These are phyloP conservation scores for Ictalurus punctatus DNA, from an alignment of 2,113 vertebrate species.

Conservation along the genomic window DNA sequence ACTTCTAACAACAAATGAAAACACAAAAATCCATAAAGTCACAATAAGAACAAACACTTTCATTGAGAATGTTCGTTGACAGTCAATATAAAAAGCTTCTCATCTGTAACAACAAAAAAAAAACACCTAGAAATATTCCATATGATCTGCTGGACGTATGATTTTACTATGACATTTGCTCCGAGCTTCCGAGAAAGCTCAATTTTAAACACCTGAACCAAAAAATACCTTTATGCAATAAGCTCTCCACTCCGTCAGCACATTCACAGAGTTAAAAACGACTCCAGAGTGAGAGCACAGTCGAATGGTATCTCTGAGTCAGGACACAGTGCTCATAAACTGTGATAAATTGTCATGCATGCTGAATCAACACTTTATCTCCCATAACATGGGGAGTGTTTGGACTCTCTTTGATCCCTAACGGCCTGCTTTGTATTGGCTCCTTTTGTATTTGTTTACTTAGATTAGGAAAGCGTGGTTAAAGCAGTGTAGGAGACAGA, in stretches of 20 bases:
- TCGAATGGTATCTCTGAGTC: neutral
- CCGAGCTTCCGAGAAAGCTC: neutral
- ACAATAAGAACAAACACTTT: neutral
- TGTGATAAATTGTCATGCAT: neutral
- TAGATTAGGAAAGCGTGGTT: neutral
- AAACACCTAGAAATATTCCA: neutral
- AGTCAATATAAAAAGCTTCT: neutral
- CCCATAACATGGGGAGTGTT: neutral
- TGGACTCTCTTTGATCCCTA: constrained; percentile 20
- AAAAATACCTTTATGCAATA: neutral
- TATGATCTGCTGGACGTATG: neutral
- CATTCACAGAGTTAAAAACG: neutral
- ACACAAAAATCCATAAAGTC: neutral
- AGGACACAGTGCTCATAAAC: neutral
- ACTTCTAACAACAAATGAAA: neutral
- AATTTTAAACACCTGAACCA: neutral
- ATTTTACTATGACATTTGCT: neutral
- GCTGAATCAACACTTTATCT: constrained; percentile 27
- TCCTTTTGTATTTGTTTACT: constrained; percentile 8
- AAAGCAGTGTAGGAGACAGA: neutral
- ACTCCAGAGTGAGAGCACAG: neutral
- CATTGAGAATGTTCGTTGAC: neutral
- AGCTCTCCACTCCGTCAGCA: neutral
- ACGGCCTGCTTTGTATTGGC: neutral
- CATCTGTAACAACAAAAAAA: neutral